Evolutionary conservation across 2,113 vertebrate genomes (phyloP).

Genomic region (Microtus pennsylvanicus): DNA sequence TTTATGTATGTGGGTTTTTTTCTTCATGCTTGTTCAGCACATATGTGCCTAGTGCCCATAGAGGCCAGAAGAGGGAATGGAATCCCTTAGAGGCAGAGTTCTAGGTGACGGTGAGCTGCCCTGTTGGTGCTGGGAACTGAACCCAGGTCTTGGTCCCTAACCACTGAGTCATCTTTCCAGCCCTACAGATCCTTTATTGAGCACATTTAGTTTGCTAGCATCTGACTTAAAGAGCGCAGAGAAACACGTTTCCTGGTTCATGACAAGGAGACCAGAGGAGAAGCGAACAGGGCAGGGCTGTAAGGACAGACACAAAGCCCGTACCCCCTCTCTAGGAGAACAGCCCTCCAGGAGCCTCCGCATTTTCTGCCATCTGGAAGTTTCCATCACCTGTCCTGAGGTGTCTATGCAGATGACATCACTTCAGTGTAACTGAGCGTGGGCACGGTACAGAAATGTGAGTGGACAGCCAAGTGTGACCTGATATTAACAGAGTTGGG

Average conservation of each 20-base stretch:
- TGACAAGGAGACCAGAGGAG: background rate
- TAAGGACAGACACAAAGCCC: background rate
- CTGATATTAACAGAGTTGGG: background rate
- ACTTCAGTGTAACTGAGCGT: accelerated
- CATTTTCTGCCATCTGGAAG: background rate
- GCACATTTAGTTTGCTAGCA: background rate
- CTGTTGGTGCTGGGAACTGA: background rate
- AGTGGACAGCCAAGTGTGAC: background rate
- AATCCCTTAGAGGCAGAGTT: background rate
- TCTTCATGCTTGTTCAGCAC: background rate
- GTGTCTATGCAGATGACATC: background rate
- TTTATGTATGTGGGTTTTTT: background rate
- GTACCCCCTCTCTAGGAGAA: accelerated
- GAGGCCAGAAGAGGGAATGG: background rate
- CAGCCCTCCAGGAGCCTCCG: background rate
- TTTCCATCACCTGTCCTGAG: background rate
- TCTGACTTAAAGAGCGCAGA: background rate
- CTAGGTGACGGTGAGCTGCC: background rate
- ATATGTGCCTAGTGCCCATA: background rate
- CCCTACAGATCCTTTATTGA: background rate
- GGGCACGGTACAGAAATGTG: background rate
- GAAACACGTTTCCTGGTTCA: background rate
- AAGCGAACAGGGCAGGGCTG: background rate
- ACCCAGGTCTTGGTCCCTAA: background rate
- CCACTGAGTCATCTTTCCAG: background rate